These are phyloP conservation scores for Drosophila helvetica DNA, from an alignment of 2,888 invertebrate genomes.

Conservation along the genomic window DNA sequence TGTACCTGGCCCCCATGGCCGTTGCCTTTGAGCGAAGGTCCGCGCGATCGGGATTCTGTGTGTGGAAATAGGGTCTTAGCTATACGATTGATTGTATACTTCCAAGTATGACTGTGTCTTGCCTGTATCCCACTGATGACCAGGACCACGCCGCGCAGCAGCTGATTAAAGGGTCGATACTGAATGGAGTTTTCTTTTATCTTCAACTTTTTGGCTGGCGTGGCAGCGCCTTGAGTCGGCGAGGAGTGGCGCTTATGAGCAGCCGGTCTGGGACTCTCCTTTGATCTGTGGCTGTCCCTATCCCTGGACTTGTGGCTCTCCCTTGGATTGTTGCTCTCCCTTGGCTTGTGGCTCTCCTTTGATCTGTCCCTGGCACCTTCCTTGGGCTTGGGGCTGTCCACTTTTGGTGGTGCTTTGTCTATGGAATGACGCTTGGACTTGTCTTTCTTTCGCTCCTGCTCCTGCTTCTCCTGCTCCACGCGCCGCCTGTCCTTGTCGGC, in stretches of 20 bases:
- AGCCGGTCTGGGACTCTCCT: conserved; percentile 27
- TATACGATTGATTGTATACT: neutral
- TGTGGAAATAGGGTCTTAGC: neutral
- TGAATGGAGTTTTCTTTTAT: conserved; percentile 45
- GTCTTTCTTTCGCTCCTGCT: conserved; percentile 55
- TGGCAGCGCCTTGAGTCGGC: conserved; percentile 37
- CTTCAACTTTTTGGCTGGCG: conserved; percentile 72
- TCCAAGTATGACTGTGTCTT: neutral
- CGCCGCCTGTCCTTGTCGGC: conserved; percentile 71
- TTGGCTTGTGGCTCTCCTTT: neutral
- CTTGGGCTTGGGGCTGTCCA: conserved; percentile 1
- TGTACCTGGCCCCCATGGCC: conserved; percentile 91
- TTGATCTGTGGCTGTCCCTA: neutral
- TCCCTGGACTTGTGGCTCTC: conserved; percentile 15
- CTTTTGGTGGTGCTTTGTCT: conserved; percentile 16
- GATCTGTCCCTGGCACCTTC: neutral
- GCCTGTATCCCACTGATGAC: conserved; percentile 92
- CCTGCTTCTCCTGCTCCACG: conserved; percentile 61
- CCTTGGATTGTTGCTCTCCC: conserved; percentile 3
- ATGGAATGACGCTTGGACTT: conserved; percentile 40
- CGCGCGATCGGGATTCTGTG: conserved; percentile 90
- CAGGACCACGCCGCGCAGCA: conserved; percentile 89
- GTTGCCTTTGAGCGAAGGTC: conserved; percentile 88
- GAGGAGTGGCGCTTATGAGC: conserved; percentile 63
- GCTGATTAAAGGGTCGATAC: conserved; percentile 85